Evolutionary conservation across 1,140 invertebrate species (phyloP).

Genomic region (Andrena cerasifolii): DNA sequence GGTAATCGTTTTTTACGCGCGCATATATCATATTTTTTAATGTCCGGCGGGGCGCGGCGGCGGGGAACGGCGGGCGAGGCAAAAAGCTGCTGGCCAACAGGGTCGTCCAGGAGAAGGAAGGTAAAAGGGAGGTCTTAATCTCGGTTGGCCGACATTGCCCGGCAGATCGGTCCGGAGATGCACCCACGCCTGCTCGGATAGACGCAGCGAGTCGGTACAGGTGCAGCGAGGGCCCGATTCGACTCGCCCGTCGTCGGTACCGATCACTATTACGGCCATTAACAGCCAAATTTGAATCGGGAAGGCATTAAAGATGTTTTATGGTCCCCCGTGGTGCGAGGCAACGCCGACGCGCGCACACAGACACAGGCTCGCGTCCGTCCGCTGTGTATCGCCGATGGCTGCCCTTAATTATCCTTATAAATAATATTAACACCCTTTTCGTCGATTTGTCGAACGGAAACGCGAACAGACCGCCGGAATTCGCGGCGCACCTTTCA

Average conservation of each 20-base stretch:
- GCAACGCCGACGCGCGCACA: conserved; percentile 50
- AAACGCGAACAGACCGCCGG: neutral
- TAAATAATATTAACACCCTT: conserved; percentile 75
- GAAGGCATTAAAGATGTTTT: conserved; percentile 75
- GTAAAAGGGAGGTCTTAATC: conserved; percentile 23
- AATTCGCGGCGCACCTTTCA: neutral
- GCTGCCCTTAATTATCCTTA: conserved; percentile 71
- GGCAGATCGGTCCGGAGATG: conserved; percentile 1
- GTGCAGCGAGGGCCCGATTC: conserved; percentile 58
- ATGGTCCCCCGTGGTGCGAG: conserved; percentile 66
- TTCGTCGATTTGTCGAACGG: conserved; percentile 52
- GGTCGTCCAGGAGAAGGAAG: neutral
- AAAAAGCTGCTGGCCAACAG: neutral
- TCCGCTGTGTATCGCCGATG: conserved; percentile 41
- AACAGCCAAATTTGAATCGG: conserved; percentile 71
- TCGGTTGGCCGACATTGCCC: neutral
- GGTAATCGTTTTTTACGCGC: conserved; percentile 11
- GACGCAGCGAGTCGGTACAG: conserved; percentile 48
- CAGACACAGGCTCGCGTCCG: conserved; percentile 1
- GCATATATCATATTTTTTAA: neutral
- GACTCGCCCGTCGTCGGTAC: conserved; percentile 51
- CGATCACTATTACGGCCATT: conserved; percentile 64
- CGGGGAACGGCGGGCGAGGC: neutral
- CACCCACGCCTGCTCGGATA: conserved; percentile 38
- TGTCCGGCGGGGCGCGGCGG: neutral